Percentiles rank a stretch among this genome's conserved stretches.
phyloP scores from a whole-genome alignment of 2,113 vertebrate genomes.

The Cyanoderma ruficeps region DNA sequence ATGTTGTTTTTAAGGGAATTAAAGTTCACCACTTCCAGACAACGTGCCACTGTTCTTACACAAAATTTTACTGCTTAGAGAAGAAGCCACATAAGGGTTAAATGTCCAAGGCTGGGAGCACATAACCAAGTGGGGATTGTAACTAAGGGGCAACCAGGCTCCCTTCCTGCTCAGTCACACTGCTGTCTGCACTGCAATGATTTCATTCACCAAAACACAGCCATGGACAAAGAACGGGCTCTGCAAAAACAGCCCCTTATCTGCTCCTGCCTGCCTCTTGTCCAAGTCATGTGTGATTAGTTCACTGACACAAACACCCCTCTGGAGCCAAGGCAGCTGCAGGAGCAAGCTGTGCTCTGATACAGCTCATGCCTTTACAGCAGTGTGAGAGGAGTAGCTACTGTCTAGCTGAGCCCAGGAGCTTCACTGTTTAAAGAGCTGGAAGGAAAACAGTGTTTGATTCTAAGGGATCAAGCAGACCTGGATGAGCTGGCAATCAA shows the following conservation, averaged over 20 bases:
- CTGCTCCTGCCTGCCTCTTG: slow-evolving; percentile 63
- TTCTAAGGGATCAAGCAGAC: background rate
- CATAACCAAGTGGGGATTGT: slow-evolving; percentile 2
- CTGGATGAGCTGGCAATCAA: background rate
- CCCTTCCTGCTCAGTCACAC: slow-evolving; percentile 37
- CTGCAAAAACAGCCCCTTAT: slow-evolving; percentile 65
- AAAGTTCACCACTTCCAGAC: background rate
- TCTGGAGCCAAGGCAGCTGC: slow-evolving; percentile 55
- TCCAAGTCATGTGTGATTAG: slow-evolving; percentile 64
- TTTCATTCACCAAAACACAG: slow-evolving; percentile 64
- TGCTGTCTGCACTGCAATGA: slow-evolving; percentile 32
- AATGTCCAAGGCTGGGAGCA: background rate
- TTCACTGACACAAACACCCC: slow-evolving; percentile 58
- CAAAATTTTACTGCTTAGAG: background rate
- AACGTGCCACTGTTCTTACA: background rate
- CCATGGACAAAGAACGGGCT: slow-evolving; percentile 56
- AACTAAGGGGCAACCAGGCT: slow-evolving; percentile 14
- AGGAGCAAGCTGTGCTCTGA: slow-evolving; percentile 41
- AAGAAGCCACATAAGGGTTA: slow-evolving; percentile 1
- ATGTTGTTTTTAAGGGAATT: background rate
- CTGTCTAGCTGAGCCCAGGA: background rate
- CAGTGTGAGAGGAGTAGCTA: slow-evolving; percentile 3
- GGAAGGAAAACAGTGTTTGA: background rate
- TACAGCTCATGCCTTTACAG: slow-evolving; percentile 36
- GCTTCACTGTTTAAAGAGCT: background rate